These are phyloP conservation scores for Cyanoramphus novaezelandiae DNA, from an alignment of 2,113 vertebrate genomes.

Conservation along the genomic window DNA sequence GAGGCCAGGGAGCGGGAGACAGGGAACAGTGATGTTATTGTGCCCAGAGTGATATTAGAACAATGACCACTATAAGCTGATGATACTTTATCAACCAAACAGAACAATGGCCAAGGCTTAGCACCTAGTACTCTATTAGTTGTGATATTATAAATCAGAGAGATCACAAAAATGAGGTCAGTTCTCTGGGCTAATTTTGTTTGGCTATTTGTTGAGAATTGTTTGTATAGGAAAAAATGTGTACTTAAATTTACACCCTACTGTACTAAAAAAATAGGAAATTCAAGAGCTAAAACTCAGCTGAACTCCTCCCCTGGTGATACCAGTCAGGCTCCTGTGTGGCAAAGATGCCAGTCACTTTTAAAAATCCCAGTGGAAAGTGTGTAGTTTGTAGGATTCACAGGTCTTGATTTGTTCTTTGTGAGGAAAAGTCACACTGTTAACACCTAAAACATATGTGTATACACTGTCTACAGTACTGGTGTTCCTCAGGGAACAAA, in stretches of 20 bases:
- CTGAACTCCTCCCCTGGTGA: background rate
- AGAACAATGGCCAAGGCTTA: background rate
- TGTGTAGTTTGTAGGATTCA: background rate
- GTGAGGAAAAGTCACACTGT: background rate
- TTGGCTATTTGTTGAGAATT: background rate
- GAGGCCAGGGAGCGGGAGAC: background rate
- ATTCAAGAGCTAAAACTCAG: background rate
- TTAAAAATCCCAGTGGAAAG: background rate
- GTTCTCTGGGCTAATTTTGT: background rate
- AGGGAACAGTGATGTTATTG: background rate
- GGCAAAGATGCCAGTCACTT: background rate
- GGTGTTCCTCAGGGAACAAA: background rate
- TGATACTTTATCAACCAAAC: background rate
- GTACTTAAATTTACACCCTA: background rate
- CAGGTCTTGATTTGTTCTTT: background rate
- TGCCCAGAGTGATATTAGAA: background rate
- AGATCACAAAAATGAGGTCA: background rate
- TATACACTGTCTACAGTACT: background rate
- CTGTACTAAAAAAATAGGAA: background rate
- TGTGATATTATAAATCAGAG: background rate
- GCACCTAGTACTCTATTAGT: background rate
- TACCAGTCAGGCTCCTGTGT: background rate
- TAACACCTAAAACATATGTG: background rate
- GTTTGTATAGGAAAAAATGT: background rate
- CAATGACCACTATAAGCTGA: background rate